Conservation (phyloP, 1,140 invertebrate genomes). For the Lamellibrachia luymesi region DNA sequence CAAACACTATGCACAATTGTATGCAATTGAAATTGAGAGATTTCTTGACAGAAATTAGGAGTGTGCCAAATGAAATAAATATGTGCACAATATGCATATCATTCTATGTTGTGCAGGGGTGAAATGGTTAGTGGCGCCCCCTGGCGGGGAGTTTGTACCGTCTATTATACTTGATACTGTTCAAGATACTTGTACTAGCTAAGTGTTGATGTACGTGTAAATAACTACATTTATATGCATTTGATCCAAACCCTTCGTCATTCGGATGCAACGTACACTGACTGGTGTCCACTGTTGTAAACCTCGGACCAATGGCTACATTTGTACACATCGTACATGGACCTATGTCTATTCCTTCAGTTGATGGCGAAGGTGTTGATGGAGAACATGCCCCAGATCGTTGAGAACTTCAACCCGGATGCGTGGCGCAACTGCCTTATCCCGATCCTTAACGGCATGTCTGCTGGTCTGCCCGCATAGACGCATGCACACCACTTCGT, state of each 20-base stretch:
- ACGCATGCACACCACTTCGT: background rate
- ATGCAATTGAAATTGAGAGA: no score
- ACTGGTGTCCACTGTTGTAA: background rate
- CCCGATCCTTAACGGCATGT: background rate
- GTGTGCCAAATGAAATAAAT: no score
- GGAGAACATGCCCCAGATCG: slow-evolving; percentile 5
- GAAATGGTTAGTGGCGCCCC: no score
- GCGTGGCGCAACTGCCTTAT: slow-evolving; percentile 4
- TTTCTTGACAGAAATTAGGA: no score
- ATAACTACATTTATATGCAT: background rate
- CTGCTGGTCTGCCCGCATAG: background rate
- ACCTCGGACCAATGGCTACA: background rate
- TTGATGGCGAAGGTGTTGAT: slow-evolving; percentile 6
- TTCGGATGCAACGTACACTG: background rate
- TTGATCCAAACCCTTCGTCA: background rate
- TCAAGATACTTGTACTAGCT: background rate
- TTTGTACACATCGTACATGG: background rate
- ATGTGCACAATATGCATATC: no score
- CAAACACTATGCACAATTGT: no score
- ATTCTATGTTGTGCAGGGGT: no score
- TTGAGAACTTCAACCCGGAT: slow-evolving; percentile 20
- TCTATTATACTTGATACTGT: background rate
- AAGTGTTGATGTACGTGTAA: no score
- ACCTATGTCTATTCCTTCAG: background rate
- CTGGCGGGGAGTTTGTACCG: no score